Base-by-base conservation (phyloP, 2,888 invertebrate genomes). In the Tenodera sinensis region DNA sequence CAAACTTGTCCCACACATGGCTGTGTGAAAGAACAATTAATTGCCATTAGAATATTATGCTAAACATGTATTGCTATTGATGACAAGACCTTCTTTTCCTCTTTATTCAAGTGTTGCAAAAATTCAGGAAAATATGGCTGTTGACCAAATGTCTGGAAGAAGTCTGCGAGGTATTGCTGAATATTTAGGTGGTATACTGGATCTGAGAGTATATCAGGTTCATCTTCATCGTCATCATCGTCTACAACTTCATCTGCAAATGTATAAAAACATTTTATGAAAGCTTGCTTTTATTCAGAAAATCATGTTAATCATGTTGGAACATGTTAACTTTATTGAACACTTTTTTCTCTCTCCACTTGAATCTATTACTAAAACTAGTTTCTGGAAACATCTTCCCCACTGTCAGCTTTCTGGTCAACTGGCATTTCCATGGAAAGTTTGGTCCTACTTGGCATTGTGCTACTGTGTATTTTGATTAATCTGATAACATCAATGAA, bases 111-210 rank as follows among this genome's bases (percentile, higher is more conserved):
- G 92, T 96, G 96, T 89, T 94, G 94, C 87, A 93, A 93, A 92
- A 96, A 96, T 91, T 94, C 94, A 6, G 93, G 93, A 91, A 96
- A 96, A 91, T 95, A 95, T 89, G 95, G 95, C 92, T 95, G 95
- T 84, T 94, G 95, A 9, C 95, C 95, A 89, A 96, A 95, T 47
- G 95, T 95, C 90, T 94, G 94, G 12, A 96, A 91, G 91, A 96
- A 96, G 91, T 96, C 95, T 2, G 95, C 94, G 84, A 96, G 92
- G 92, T 95, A 96, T 83, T 95, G 94, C 92, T 95, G 94, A 90
- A 96, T 93, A 91, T 96, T 95, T 34, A 96, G 92, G 90, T 95
- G 94, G 91, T 95, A 95, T 27, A 96, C 93, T 0, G 96, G 95
- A 92, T 96, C 96, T 91, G 94, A 94, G 85, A 95, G 92, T 15